phyloP scores from a whole-genome alignment of 2,797 vertebrate species.

The Carcharodon carcharias region DNA sequence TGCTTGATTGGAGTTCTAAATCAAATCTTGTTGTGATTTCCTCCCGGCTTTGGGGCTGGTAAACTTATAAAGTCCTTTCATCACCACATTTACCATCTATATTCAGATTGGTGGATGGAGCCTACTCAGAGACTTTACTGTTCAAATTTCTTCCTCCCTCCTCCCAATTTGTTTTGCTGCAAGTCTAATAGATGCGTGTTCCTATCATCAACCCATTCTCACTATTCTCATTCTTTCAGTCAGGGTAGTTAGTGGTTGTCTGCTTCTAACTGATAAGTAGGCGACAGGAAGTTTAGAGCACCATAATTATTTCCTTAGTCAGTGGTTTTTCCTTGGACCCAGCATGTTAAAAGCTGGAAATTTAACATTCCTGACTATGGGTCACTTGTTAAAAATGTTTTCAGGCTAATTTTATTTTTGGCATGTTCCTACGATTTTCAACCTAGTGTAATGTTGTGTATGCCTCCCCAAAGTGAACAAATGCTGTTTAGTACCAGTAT shows the following conservation, averaged over 20 bases:
- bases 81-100: background rate
- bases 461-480: background rate
- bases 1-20: background rate
- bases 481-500: background rate
- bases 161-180: background rate
- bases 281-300: conserved; percentile 34
- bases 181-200: background rate
- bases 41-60: background rate
- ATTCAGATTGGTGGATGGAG: background rate
- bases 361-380: background rate
- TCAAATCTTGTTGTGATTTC: background rate
- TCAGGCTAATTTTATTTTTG: background rate
- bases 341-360: conserved; percentile 3
- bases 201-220: conserved; percentile 8
- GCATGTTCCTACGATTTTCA: background rate
- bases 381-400: conserved; percentile 19
- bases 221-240: conserved; percentile 27
- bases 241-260: background rate
- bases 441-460: background rate
- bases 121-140: background rate
- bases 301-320: conserved; percentile 37
- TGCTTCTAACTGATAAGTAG: conserved; percentile 23
- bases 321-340: background rate
- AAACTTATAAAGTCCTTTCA: background rate
- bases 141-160: background rate